Percentiles rank a stretch among this genome's conserved stretches.
phyloP scores from a whole-genome alignment of 2,797 vertebrate genomes.

The Microctenopoma lineatum region DNA sequence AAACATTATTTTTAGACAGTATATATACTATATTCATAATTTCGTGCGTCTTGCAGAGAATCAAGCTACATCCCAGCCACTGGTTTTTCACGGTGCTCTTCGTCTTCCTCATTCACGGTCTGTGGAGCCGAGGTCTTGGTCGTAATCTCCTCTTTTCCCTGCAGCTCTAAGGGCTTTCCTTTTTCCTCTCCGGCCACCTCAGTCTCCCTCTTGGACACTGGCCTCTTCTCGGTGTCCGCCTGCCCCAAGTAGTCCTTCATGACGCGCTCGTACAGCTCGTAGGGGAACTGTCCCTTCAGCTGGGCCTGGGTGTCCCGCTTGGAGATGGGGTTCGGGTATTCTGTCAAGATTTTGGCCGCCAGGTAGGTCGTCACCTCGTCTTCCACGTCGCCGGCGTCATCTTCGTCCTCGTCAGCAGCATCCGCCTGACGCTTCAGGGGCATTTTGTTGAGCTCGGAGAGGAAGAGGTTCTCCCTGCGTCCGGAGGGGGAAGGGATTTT shows the following conservation, averaged over 20 bases:
- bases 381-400: slow-evolving; percentile 87
- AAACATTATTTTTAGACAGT: slow-evolving; percentile 77
- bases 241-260: slow-evolving; percentile 90
- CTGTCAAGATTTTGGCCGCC: slow-evolving; percentile 89
- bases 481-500: slow-evolving; percentile 85
- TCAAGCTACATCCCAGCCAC: slow-evolving; percentile 89
- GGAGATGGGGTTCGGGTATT: slow-evolving; percentile 88
- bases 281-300: slow-evolving; percentile 86
- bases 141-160: slow-evolving; percentile 87
- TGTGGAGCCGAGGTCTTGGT: slow-evolving; percentile 90
- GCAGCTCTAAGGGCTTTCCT: slow-evolving; percentile 80
- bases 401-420: slow-evolving; percentile 79
- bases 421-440: slow-evolving; percentile 84
- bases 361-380: slow-evolving; percentile 94
- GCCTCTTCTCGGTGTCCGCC: slow-evolving; percentile 79
- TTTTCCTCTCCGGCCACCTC: slow-evolving; percentile 72
- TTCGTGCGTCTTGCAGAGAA: slow-evolving; percentile 51
- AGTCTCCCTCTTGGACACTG: slow-evolving; percentile 85
- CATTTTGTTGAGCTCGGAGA: slow-evolving; percentile 86
- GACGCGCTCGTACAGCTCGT: slow-evolving; percentile 88
- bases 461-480: slow-evolving; percentile 82
- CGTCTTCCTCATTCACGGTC: slow-evolving; percentile 84
- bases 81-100: slow-evolving; percentile 86
- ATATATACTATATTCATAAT: slow-evolving; percentile 78
- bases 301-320: slow-evolving; percentile 85